Base-by-base conservation (phyloP, 2,797 vertebrate species). In the Microchirus variegatus region DNA sequence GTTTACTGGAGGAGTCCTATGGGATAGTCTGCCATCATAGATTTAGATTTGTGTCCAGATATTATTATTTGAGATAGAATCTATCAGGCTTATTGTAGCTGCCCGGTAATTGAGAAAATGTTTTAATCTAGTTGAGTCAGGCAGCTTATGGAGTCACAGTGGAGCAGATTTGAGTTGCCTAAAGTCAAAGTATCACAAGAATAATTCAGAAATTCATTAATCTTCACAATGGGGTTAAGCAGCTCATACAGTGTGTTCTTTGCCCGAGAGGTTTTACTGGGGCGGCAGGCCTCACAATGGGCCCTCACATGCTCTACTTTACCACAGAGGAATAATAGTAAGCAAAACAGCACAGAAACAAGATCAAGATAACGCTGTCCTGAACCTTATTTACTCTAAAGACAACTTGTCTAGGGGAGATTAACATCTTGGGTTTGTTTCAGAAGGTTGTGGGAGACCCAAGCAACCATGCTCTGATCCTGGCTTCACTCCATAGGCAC, bases 361-460 rank as follows among this genome's bases (percentile, higher is more conserved):
- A 59, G 55, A 81, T 83, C 57, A 18, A 54, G 62, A 83, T 83
- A 70, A 38, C 5, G 0, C 15, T 49, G 55, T 37, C 63, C 45
- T 75, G 69, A 83, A 73, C 74, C 63, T 53, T 15, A 47, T 53
- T 53, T 17, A 59, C 10, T 62, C 45, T 31, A 36, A 59, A 64
- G 61, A 65, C 44, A 52, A 42, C 69, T 45, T 4, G 55, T 61
- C 73, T 42, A 12, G 54, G 42, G 12, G 14, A 81, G 82, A 87
- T 87, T 70, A 78, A 65, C 86, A 87, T 88, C 89, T 88, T 13
- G 59, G 64, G 64, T 67, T 88, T 72, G 54, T 67, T 71, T 61
- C 36, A 56, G 48, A 50, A 40, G 18, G 46, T 50, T 73, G 59
- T 48, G 44, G 68, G 72, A 73, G 77, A 73, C 46, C 43, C n/a